Conservation (phyloP, 1,140 invertebrate species). For the Laupala kohalensis region DNA sequence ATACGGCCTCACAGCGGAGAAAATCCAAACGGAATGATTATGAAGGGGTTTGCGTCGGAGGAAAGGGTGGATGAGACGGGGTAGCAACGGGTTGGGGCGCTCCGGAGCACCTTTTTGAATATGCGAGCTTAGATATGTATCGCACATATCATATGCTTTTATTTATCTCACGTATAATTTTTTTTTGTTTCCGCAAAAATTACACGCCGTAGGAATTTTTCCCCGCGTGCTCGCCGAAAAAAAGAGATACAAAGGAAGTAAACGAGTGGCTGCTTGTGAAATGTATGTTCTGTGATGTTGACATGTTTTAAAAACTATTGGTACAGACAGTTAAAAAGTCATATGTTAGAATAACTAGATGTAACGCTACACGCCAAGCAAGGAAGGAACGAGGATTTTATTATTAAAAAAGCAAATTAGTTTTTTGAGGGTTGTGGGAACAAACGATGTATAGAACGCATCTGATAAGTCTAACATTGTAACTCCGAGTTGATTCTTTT, state of each 20-base stretch:
- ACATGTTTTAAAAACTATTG: not conserved
- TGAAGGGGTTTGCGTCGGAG: not conserved
- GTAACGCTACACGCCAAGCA: not conserved
- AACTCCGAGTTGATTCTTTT: not conserved
- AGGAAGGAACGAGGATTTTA: not conserved
- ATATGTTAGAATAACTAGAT: not conserved
- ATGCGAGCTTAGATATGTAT: not conserved
- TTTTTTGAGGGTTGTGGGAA: not conserved
- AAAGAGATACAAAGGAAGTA: not conserved
- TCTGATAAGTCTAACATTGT: not conserved
- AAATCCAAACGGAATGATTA: conserved; percentile 6
- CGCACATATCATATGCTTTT: not conserved
- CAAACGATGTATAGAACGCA: not conserved
- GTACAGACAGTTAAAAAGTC: not conserved
- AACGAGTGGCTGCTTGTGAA: not conserved
- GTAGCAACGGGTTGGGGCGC: not conserved
- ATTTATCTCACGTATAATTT: not conserved
- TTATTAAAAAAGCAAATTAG: not conserved
- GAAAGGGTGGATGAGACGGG: not conserved
- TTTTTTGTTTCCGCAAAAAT: not conserved
- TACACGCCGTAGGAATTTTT: not conserved
- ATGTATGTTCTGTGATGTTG: not conserved
- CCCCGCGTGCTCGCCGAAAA: not conserved
- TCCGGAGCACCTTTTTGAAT: not conserved
- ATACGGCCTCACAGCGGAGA: no score